These are phyloP conservation scores for Laticauda laticaudata DNA, from an alignment of 2,113 vertebrate genomes.

Conservation along the genomic window DNA sequence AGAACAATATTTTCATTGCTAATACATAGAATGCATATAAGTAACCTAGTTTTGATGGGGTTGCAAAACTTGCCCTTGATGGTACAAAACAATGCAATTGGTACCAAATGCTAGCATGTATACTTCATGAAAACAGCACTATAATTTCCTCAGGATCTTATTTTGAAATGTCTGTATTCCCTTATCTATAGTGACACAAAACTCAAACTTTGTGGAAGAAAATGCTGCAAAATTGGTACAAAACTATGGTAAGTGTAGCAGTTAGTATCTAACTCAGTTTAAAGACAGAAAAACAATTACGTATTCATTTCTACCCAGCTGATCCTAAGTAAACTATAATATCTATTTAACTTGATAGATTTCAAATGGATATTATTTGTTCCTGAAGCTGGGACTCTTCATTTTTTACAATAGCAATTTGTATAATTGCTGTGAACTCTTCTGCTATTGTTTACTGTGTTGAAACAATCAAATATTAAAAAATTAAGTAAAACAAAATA, in stretches of 20 bases:
- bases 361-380: not conserved
- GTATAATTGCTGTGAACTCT: not conserved
- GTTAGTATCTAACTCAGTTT: not conserved
- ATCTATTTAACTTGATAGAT: not conserved
- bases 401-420: not conserved
- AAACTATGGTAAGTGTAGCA: not conserved
- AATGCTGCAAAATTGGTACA: not conserved
- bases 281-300: not conserved
- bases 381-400: not conserved
- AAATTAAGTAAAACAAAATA: not conserved
- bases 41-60: not conserved
- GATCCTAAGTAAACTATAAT: not conserved
- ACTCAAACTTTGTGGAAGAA: not conserved
- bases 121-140: not conserved
- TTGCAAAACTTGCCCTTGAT: not conserved
- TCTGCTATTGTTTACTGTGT: not conserved
- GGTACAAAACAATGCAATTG: not conserved
- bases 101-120: not conserved
- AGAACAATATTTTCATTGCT: not conserved
- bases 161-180: not conserved
- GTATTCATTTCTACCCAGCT: not conserved
- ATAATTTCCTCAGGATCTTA: not conserved
- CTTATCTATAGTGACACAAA: not conserved
- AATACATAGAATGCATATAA: not conserved
- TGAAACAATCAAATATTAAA: conserved; percentile 1